Evolutionary conservation across 2,888 invertebrate species (phyloP).

Genomic region (Andrena haemorrhoa): DNA sequence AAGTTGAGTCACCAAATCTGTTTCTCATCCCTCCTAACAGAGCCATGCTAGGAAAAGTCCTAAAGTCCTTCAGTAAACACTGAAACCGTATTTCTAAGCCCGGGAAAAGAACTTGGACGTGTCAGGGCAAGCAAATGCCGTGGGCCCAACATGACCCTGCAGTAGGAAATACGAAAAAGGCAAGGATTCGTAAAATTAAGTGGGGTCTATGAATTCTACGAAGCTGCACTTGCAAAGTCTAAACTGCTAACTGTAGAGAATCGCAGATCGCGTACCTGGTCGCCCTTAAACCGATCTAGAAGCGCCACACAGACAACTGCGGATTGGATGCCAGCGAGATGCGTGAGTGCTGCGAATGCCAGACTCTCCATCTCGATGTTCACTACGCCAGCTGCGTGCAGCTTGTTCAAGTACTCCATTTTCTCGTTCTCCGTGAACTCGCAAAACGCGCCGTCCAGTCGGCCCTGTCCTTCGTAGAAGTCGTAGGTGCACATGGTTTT

Average conservation of each 20-base stretch:
- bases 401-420: slow-evolving; percentile 92
- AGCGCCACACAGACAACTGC: slow-evolving; percentile 98
- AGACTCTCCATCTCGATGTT: slow-evolving; percentile 99
- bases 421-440: slow-evolving; percentile 96
- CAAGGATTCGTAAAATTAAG: too few relatives aligned
- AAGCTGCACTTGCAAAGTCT: too few relatives aligned
- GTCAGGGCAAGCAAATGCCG: too few relatives aligned
- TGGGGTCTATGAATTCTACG: too few relatives aligned
- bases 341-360: slow-evolving; percentile 96
- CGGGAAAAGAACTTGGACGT: too few relatives aligned
- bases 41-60: too few relatives aligned
- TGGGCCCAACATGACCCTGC: too few relatives aligned
- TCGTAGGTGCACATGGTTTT: slow-evolving; percentile 98
- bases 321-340: slow-evolving; percentile 96
- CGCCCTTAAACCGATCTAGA: slow-evolving; percentile 96
- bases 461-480: slow-evolving; percentile 99
- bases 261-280: slow-evolving; percentile 90
- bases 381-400: slow-evolving; percentile 92
- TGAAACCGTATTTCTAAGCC: too few relatives aligned
- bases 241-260: background rate
- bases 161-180: too few relatives aligned
- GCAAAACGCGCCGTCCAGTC: slow-evolving; percentile 98
- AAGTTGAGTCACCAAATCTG: too few relatives aligned
- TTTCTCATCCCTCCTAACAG: too few relatives aligned
- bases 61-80: too few relatives aligned